Evolutionary conservation across 2,113 vertebrate species (phyloP).

Genomic region (Anarhynchus alexandrinus): DNA sequence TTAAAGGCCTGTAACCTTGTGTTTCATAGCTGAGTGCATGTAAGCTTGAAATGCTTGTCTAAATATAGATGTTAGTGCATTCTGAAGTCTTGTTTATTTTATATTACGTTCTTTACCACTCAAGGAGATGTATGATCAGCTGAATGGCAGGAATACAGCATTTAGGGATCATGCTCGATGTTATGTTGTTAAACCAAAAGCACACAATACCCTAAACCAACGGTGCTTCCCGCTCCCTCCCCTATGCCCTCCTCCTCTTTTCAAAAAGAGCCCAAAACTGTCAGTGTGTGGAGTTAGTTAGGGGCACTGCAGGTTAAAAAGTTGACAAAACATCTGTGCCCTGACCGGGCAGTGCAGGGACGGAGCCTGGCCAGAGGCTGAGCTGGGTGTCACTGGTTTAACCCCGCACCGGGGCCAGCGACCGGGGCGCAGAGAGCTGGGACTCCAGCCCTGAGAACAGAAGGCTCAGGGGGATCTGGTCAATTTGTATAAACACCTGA

Average conservation of each 20-base stretch:
- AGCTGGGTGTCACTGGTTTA: not conserved
- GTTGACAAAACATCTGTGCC: not conserved
- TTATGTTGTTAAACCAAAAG: not conserved
- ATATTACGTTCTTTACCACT: not conserved
- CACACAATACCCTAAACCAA: not conserved
- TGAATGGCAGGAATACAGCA: not conserved
- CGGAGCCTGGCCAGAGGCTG: rapidly evolving
- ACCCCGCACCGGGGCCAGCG: rapidly evolving
- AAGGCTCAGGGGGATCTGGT: not conserved
- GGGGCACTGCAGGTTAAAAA: not conserved
- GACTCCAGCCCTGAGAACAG: not conserved
- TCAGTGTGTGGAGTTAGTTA: not conserved
- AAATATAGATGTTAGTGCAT: not conserved
- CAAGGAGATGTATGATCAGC: not conserved
- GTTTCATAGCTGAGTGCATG: not conserved
- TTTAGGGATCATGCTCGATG: rapidly evolving
- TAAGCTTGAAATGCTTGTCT: not conserved
- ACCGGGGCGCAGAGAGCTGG: rapidly evolving
- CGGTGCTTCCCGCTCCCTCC: not conserved
- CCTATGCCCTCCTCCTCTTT: not conserved
- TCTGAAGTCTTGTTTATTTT: not conserved
- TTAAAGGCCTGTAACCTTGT: not conserved
- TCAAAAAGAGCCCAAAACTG: not conserved
- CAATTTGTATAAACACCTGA: not conserved
- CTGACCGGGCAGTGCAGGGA: not conserved